A percentile compares a stretch with the other conserved stretches of the same genome.
These are phyloP conservation scores for Andinoacara biseriatus DNA, from an alignment of 2,113 vertebrate genomes.

Conservation along the genomic window DNA sequence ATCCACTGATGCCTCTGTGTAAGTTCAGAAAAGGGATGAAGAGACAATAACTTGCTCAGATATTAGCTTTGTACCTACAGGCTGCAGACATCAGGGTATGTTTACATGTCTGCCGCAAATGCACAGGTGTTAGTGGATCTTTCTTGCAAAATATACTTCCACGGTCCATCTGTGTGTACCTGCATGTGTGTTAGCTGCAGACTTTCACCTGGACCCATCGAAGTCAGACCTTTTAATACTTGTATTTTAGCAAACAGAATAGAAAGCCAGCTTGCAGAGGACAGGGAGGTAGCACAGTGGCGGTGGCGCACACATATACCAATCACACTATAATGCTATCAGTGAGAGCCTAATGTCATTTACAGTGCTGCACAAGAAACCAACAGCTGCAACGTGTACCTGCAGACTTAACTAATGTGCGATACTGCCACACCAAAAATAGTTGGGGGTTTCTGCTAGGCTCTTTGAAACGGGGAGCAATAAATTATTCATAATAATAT, in stretches of 20 bases:
- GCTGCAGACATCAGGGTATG: constrained; percentile 7
- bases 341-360: constrained; percentile 52
- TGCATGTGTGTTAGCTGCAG: background rate
- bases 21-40: background rate
- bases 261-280: constrained; percentile 4
- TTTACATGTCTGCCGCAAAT: constrained; percentile 17
- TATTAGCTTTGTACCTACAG: constrained; percentile 18
- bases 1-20: constrained; percentile 10
- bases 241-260: constrained; percentile 57
- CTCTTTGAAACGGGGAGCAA: constrained; percentile 68
- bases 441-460: constrained; percentile 54
- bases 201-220: background rate
- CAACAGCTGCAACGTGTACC: constrained; percentile 60
- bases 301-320: constrained; percentile 33
- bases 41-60: constrained; percentile 24
- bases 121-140: background rate
- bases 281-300: constrained; percentile 3
- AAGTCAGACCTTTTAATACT: constrained; percentile 31
- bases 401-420: constrained; percentile 51
- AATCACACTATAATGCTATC: constrained; percentile 53
- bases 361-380: constrained; percentile 28
- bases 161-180: background rate
- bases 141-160: constrained; percentile 1
- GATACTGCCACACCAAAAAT: constrained; percentile 52
- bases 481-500: constrained; percentile 77